These are phyloP conservation scores for Bergia puertoricense DNA, from an alignment of 92 coral and sea anemone species.

Conservation along the genomic window DNA sequence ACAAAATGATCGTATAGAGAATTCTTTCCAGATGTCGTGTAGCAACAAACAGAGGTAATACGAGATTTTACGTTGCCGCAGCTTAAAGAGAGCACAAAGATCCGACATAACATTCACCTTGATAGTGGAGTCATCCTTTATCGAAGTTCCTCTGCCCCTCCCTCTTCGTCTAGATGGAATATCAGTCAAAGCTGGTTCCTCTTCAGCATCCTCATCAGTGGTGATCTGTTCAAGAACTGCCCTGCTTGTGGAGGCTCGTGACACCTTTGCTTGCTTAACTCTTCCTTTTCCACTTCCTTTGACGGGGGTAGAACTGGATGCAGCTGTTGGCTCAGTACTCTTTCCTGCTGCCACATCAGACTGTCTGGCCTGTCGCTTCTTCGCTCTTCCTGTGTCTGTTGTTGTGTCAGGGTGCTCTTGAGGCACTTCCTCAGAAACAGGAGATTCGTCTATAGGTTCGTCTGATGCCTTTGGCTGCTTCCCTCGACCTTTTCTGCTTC, in stretches of 20 bases:
- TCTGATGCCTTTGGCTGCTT: not conserved
- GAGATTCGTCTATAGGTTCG: not conserved
- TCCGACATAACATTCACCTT: slow-evolving; percentile 7
- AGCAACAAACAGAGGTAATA: too few species aligned
- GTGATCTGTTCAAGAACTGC: slow-evolving; percentile 14
- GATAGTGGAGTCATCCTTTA: not conserved
- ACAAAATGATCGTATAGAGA: too few species aligned
- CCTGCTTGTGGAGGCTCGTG: slow-evolving; percentile 21
- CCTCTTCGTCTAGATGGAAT: slow-evolving; percentile 35
- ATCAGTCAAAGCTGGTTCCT: not conserved
- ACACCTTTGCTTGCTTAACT: slow-evolving; percentile 42
- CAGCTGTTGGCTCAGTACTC: not conserved
- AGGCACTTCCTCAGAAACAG: not conserved
- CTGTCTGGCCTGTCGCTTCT: not conserved
- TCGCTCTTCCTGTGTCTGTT: not conserved
- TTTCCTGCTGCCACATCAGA: not conserved
- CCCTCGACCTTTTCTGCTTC: not conserved
- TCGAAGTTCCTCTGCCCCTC: slow-evolving; percentile 26
- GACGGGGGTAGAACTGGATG: slow-evolving; percentile 25
- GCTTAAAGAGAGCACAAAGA: too few species aligned
- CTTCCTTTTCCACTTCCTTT: slow-evolving; percentile 48
- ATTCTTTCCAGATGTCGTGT: too few species aligned
- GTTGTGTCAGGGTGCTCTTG: not conserved
- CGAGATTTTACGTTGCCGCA: too few species aligned
- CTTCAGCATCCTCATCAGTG: slow-evolving; percentile 35